Evolutionary conservation across 2,888 invertebrate genomes (phyloP), one percentile per base, ranked within the genome.

Genomic region (Cosmia trapezina): DNA sequence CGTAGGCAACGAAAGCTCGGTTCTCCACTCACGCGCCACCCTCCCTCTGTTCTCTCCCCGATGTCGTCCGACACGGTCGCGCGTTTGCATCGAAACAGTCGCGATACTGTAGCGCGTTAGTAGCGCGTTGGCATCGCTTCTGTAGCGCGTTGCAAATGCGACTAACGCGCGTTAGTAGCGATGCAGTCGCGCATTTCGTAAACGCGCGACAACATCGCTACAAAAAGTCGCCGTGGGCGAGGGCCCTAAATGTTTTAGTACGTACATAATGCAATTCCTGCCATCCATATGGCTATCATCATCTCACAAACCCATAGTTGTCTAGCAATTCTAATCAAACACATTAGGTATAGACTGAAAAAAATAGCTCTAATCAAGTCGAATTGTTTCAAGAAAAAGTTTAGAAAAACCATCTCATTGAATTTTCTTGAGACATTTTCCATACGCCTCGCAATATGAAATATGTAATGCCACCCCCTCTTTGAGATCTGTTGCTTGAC

Each of bases 401-500:
- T 45, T 19, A 37, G 4, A 49, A 22, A 57, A 41, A 3, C 33
- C 11, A 0, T 47, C 4, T 53, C 33, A 43, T 57, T n/a, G 43
- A 61, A 61, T 64, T 64, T 47, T n/a, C 56, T 59, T 28, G 4
- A 68, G 54, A 47, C 60, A 61, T 43, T 80, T 74, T 74, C 41
- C 28, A 56, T 75, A 53, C n/a, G 22, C 45, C 43, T 57, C 12
- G 28, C 9, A 28, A 53, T 62, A 71, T 83, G 28, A 76, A 76
- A 72, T 64, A 69, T 70, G 61, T 73, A 66, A 76, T 33, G 22
- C 51, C 66, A 76, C 70, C 73, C 69, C 63, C 14, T 33, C 14
- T 54, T 56, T 66, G 49, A 63, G 37, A 73, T 59, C 51, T 47
- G 19, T 17, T 61, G 37, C 63, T 63, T 76, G 82, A 80, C 59